phyloP scores from a whole-genome alignment of 2,797 vertebrate genomes.

The Selene dorsalis region DNA sequence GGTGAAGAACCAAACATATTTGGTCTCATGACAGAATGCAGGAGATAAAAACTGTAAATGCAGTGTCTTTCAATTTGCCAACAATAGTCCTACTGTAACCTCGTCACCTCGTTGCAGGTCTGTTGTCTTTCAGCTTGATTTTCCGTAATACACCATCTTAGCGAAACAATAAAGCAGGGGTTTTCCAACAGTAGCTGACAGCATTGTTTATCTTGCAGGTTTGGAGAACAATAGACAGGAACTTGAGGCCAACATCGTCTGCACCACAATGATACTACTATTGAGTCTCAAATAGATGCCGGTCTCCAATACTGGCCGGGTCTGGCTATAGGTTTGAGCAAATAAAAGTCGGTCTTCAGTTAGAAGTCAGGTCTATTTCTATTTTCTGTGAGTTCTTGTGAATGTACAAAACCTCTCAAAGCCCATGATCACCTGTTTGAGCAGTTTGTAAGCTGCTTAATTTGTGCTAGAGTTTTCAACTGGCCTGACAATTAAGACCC shows the following conservation, averaged over 20 bases:
- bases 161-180: conserved; percentile 53
- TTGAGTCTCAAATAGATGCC: too few species aligned
- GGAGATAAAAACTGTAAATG: background rate
- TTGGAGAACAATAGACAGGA: conserved; percentile 62
- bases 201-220: conserved; percentile 40
- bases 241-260: conserved; percentile 37
- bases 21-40: background rate
- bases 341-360: too few species aligned
- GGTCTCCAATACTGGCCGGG: too few species aligned
- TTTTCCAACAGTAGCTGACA: conserved; percentile 59
- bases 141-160: conserved; percentile 42
- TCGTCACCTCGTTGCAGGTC: conserved; percentile 29
- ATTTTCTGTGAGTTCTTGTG: too few species aligned
- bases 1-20: background rate
- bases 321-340: too few species aligned
- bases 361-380: too few species aligned
- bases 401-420: too few species aligned
- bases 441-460: too few species aligned
- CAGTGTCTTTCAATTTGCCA: conserved; percentile 13
- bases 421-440: too few species aligned
- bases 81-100: conserved; percentile 13
- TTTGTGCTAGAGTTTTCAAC: too few species aligned
- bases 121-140: conserved; percentile 28
- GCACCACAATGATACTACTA: conserved; percentile 63
- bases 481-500: too few species aligned